These are phyloP conservation scores for Limosa lapponica DNA, from an alignment of 2,797 vertebrate genomes.

Conservation along the genomic window DNA sequence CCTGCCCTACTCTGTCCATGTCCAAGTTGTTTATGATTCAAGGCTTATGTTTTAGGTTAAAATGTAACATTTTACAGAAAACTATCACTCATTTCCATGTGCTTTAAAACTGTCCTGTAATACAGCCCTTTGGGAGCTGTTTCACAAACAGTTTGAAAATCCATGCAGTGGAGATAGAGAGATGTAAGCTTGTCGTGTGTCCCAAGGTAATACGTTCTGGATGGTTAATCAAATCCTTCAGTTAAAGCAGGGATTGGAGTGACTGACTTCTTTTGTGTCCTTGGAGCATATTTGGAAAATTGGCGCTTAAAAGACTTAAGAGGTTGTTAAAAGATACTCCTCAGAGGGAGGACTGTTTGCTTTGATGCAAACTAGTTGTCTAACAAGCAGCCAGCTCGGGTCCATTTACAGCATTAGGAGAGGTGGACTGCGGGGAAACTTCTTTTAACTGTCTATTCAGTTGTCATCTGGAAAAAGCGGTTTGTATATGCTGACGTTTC, in stretches of 20 bases:
- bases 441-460: neutral
- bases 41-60: neutral
- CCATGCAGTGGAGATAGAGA: neutral
- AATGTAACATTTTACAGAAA: neutral
- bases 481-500: neutral
- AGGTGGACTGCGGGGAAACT: neutral
- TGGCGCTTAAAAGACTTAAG: neutral
- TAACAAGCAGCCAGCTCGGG: neutral
- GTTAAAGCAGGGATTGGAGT: neutral
- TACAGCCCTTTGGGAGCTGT: neutral
- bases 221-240: slow-evolving; percentile 34
- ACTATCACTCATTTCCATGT: neutral
- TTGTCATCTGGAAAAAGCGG: neutral
- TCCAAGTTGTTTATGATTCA: neutral
- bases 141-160: slow-evolving; percentile 17
- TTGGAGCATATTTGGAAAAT: neutral
- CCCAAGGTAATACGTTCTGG: neutral
- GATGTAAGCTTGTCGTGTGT: neutral
- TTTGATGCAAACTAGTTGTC: neutral
- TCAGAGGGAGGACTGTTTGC: neutral
- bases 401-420: neutral
- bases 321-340: neutral
- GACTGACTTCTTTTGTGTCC: neutral
- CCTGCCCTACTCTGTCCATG: neutral
- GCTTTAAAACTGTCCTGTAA: neutral